Percentiles rank a stretch among this genome's conserved stretches.
Conservation (phyloP, 2,113 vertebrate genomes). For the Microtus ochrogaster region DNA sequence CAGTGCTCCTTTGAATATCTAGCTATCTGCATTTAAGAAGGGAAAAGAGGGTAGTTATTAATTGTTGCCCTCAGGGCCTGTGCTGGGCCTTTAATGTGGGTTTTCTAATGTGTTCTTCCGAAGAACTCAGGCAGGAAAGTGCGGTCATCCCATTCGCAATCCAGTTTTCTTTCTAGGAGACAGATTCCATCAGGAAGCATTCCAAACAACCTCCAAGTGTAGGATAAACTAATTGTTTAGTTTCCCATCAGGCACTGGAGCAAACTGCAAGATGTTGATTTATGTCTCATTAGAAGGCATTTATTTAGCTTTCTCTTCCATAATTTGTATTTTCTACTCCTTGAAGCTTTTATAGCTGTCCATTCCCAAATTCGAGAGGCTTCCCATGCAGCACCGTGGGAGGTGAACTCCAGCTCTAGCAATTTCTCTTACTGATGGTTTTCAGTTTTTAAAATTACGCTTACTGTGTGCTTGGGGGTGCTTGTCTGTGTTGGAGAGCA, state of each 20-base stretch:
- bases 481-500: neutral
- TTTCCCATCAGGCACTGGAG: neutral
- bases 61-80: neutral
- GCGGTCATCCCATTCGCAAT: neutral
- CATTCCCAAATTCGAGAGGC: neutral
- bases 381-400: constrained; percentile 1
- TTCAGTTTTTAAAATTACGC: neutral
- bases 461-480: neutral
- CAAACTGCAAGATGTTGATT: constrained; percentile 29
- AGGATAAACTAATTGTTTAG: constrained; percentile 29
- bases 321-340: constrained; percentile 53
- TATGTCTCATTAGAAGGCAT: constrained; percentile 44
- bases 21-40: neutral
- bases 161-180: constrained; percentile 51
- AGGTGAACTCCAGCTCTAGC: neutral
- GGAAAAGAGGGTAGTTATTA: neutral
- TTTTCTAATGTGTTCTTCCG: constrained; percentile 10
- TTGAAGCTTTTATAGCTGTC: constrained; percentile 60
- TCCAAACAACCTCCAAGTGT: constrained; percentile 53
- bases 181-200: constrained; percentile 10
- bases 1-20: neutral
- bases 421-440: neutral
- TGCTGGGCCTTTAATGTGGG: neutral
- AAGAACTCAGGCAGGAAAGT: neutral
- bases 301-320: constrained; percentile 47